These are phyloP conservation scores for Bilobella aurantiaca DNA, from an alignment of 1,140 invertebrate species.

Conservation along the genomic window DNA sequence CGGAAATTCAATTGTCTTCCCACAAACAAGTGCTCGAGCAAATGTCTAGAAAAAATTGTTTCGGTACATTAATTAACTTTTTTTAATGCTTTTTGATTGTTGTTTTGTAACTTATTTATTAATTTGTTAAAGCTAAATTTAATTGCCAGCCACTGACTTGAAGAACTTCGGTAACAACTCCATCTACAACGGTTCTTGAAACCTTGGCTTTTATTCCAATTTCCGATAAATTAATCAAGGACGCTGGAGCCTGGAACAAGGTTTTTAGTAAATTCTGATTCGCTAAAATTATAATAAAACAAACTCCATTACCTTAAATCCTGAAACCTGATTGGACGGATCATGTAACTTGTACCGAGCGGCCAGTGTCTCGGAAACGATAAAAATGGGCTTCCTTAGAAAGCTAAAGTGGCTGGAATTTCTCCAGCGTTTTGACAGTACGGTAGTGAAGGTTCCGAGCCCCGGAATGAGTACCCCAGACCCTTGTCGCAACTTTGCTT, in stretches of 20 bases:
- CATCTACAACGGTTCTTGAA: constrained; percentile 8
- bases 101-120: too few species aligned
- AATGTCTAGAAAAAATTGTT: constrained; percentile 18
- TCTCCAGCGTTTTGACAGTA: not conserved
- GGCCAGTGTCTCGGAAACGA: not conserved
- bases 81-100: too few species aligned
- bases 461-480: constrained; percentile 2
- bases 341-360: not conserved
- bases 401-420: not conserved
- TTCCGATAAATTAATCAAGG: constrained; percentile 12
- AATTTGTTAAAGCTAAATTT: not conserved
- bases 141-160: not conserved
- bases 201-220: not conserved
- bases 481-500: not conserved
- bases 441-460: not conserved
- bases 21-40: constrained; percentile 13
- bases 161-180: constrained; percentile 17
- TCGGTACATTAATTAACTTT: too few species aligned
- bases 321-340: not conserved
- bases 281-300: not conserved
- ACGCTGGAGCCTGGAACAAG: not conserved
- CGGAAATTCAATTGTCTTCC: constrained; percentile 18
- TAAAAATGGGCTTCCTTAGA: not conserved
- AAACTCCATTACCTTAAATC: not conserved
- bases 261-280: not conserved